These are phyloP conservation scores for Neotoxoptera formosana DNA, from an alignment of 1,140 invertebrate species.

Conservation along the genomic window DNA sequence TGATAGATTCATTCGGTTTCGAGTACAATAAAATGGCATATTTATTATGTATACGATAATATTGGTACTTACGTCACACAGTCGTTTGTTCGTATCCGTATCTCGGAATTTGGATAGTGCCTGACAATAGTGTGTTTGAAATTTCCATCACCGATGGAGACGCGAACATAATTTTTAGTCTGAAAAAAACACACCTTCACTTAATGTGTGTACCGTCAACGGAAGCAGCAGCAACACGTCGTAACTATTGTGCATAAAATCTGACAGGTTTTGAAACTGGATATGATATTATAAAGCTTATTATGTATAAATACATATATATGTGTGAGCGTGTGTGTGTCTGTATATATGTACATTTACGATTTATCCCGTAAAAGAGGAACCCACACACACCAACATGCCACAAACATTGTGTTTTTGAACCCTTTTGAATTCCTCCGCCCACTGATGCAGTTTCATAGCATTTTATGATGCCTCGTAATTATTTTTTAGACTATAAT, in stretches of 20 bases:
- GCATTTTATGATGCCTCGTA: background rate
- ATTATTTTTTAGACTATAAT: background rate
- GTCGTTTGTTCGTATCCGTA: background rate
- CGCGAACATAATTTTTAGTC: background rate
- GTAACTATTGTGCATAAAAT: background rate
- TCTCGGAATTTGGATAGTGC: background rate
- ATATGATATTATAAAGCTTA: background rate
- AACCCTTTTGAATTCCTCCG: slow-evolving; percentile 11
- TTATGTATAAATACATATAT: background rate
- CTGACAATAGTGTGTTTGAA: background rate
- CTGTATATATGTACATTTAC: background rate
- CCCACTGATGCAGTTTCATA: background rate
- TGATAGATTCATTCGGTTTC: background rate
- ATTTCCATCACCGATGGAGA: background rate
- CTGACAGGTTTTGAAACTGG: slow-evolving; percentile 20
- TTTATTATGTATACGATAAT: too few relatives aligned
- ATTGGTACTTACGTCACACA: background rate
- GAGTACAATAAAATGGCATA: background rate
- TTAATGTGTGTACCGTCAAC: background rate
- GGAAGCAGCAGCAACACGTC: background rate
- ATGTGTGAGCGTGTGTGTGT: background rate
- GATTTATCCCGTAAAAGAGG: background rate
- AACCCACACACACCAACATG: background rate
- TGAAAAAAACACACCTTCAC: background rate
- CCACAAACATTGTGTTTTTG: background rate